Conservation (phyloP, 2,888 invertebrate species). For the Parnassius smintheus region DNA sequence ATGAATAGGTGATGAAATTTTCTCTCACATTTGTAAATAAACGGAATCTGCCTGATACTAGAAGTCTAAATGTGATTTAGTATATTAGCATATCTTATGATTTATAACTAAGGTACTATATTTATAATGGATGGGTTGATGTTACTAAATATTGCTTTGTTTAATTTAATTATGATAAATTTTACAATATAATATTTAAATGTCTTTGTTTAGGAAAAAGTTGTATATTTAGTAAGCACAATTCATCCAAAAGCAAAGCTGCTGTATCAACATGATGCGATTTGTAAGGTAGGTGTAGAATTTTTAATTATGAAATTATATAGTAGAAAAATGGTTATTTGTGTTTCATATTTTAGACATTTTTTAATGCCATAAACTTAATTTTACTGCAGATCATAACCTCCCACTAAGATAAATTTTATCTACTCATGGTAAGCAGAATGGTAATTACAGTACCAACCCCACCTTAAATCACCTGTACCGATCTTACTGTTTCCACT, state of each 20-base stretch:
- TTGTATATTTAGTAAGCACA: slow-evolving; percentile 45
- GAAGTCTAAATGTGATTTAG: slow-evolving; percentile 57
- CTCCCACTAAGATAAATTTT: too few relatives aligned
- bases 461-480: too few relatives aligned
- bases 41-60: slow-evolving; percentile 40
- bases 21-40: slow-evolving; percentile 39
- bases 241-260: slow-evolving; percentile 46
- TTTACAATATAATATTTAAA: slow-evolving; percentile 27
- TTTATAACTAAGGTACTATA: slow-evolving; percentile 40
- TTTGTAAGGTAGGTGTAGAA: slow-evolving; percentile 50
- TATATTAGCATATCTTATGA: slow-evolving; percentile 56
- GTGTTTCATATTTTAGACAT: slow-evolving; percentile 15
- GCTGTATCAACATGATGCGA: slow-evolving; percentile 55
- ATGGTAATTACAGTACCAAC: too few relatives aligned
- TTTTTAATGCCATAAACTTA: too few relatives aligned
- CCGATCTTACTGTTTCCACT: too few relatives aligned
- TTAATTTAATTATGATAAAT: slow-evolving; percentile 26
- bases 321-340: slow-evolving; percentile 30
- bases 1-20: slow-evolving; percentile 29
- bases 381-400: too few relatives aligned
- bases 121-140: slow-evolving; percentile 52
- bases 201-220: slow-evolving; percentile 24
- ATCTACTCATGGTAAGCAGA: too few relatives aligned
- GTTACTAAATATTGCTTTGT: slow-evolving; percentile 39
- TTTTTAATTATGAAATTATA: slow-evolving; percentile 42